phyloP scores from a whole-genome alignment of 2,113 vertebrate genomes.

The Lepisosteus oculatus region DNA sequence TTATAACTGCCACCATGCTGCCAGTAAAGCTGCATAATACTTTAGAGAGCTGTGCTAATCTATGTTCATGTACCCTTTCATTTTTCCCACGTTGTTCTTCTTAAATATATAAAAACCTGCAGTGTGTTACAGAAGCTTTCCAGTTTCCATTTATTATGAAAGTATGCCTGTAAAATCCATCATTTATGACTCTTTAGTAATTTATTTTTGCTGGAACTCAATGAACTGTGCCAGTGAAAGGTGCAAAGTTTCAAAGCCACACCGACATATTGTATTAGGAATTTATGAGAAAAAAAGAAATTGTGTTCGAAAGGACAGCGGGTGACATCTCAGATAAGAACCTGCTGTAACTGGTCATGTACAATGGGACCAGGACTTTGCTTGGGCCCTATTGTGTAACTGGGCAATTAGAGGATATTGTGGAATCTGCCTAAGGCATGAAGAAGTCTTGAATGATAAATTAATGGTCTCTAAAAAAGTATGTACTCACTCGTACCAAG shows the following conservation, averaged over 20 bases:
- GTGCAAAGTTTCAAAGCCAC: background rate
- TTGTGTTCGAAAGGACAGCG: no score
- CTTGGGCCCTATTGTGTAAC: no score
- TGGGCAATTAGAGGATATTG: no score
- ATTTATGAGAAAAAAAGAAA: background rate
- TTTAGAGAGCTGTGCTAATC: constrained; percentile 3
- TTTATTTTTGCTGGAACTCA: background rate
- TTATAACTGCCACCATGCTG: no score
- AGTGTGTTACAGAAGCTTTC: background rate
- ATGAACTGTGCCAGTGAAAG: background rate
- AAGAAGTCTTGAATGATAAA: no score
- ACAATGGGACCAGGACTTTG: no score
- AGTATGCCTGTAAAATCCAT: background rate
- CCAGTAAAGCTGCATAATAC: no score
- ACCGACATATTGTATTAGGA: background rate
- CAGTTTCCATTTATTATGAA: background rate
- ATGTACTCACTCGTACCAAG: no score
- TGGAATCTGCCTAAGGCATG: no score
- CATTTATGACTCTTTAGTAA: background rate
- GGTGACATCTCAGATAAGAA: no score
- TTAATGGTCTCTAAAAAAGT: no score
- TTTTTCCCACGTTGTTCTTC: background rate
- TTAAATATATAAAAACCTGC: background rate
- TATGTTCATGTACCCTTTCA: background rate
- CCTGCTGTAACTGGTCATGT: no score